phyloP scores from a whole-genome alignment of 2,888 invertebrate genomes.

The Acronicta psi region DNA sequence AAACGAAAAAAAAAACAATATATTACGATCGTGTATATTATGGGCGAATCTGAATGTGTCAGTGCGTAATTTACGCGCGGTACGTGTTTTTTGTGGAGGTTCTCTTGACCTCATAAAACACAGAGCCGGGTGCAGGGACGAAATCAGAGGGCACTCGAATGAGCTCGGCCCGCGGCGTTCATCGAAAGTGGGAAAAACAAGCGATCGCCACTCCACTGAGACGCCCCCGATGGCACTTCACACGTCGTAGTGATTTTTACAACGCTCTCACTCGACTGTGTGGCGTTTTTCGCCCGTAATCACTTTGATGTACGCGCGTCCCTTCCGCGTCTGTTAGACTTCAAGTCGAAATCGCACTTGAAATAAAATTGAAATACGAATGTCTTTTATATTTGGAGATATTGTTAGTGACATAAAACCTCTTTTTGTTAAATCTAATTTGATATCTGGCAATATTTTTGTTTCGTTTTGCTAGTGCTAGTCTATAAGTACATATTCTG shows the following conservation, averaged over 20 bases:
- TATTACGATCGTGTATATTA: constrained; percentile 86
- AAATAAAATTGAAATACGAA: constrained; percentile 54
- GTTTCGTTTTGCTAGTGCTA: too few relatives aligned
- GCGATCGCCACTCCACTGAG: constrained; percentile 87
- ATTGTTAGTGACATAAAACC: constrained; percentile 22
- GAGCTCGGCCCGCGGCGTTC: constrained; percentile 77
- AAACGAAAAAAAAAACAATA: constrained; percentile 79
- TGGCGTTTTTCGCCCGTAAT: constrained; percentile 82
- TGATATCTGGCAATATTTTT: constrained; percentile 1
- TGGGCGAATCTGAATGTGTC: constrained; percentile 88
- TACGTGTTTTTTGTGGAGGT: constrained; percentile 86
- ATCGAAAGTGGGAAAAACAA: constrained; percentile 88
- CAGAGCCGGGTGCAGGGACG: constrained; percentile 79
- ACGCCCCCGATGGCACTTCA: constrained; percentile 85
- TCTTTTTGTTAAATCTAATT: constrained; percentile 13
- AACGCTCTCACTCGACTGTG: constrained; percentile 82
- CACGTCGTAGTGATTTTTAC: constrained; percentile 88
- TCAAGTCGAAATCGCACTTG: constrained; percentile 50
- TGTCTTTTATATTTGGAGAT: constrained; percentile 45
- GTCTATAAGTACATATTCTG: not conserved
- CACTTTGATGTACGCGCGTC: constrained; percentile 81
- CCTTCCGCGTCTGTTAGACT: constrained; percentile 51
- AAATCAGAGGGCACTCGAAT: constrained; percentile 82
- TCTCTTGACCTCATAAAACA: constrained; percentile 88
- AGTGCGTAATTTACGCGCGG: constrained; percentile 87